These are phyloP conservation scores for Lepidocolaptes lacrymiger DNA, from an alignment of 2,797 vertebrate genomes.

Conservation along the genomic window DNA sequence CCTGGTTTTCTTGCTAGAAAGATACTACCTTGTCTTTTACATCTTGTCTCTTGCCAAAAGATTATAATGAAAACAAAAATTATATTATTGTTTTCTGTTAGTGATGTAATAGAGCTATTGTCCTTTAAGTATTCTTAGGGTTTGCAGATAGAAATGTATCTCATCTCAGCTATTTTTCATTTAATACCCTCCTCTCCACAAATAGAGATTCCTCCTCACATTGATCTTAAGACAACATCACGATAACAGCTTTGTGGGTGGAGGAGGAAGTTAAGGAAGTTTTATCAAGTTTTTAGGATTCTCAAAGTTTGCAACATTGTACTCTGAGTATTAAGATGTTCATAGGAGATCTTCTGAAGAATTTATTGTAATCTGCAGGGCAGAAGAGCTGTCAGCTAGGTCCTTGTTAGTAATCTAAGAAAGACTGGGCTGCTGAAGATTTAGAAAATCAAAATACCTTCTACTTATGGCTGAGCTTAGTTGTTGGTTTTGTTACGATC, in stretches of 20 bases:
- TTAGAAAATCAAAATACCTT: neutral
- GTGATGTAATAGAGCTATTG: neutral
- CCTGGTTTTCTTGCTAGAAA: neutral
- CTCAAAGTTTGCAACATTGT: neutral
- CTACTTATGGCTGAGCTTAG: accelerated
- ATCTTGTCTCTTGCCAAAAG: neutral
- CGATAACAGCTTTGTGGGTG: neutral
- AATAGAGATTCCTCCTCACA: neutral
- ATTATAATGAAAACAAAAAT: neutral
- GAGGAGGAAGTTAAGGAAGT: neutral
- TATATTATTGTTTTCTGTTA: neutral
- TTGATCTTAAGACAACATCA: neutral
- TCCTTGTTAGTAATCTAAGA: neutral
- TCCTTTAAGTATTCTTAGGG: neutral
- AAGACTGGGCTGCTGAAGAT: neutral
- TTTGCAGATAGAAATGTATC: neutral
- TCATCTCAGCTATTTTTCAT: neutral
- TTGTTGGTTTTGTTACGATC: neutral
- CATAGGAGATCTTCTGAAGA: neutral
- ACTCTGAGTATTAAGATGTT: neutral
- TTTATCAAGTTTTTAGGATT: neutral
- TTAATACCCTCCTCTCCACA: neutral
- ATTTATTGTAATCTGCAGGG: neutral
- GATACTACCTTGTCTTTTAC: neutral
- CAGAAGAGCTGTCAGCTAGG: neutral